phyloP scores from a whole-genome alignment of 2,113 vertebrate species.

The Thamnophis sirtalis region DNA sequence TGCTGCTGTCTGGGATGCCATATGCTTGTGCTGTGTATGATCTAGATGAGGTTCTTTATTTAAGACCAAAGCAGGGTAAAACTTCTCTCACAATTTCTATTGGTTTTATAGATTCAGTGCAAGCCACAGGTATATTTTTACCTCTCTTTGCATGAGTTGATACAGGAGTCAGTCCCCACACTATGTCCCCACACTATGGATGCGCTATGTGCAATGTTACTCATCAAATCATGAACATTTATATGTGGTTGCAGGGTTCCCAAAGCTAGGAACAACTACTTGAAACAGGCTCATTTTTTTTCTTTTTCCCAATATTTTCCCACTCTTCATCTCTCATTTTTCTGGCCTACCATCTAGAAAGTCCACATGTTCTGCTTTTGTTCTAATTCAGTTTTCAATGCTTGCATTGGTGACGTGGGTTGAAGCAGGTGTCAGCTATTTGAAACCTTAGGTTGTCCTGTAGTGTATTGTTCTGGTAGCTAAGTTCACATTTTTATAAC shows the following conservation, averaged over 20 bases:
- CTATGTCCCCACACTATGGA: conserved; percentile 10
- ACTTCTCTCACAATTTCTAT: conserved; percentile 33
- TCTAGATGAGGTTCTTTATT: conserved; percentile 13
- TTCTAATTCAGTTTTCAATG: background rate
- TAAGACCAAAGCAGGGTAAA: conserved; percentile 25
- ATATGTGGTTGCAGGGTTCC: background rate
- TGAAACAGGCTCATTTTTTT: background rate
- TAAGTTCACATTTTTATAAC: background rate
- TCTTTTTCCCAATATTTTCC: background rate
- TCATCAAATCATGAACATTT: conserved; percentile 16
- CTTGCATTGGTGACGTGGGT: background rate
- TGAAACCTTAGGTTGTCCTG: background rate
- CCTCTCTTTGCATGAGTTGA: conserved; percentile 14
- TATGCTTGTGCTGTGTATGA: conserved; percentile 24
- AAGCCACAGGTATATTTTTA: conserved; percentile 44
- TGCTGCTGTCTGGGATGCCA: conserved; percentile 23
- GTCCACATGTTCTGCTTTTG: background rate
- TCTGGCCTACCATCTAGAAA: background rate
- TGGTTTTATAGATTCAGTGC: conserved; percentile 47
- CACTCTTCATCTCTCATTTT: background rate
- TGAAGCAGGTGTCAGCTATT: background rate
- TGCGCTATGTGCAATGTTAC: conserved; percentile 19
- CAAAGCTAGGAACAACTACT: background rate
- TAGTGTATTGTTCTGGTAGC: background rate
- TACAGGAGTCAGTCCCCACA: conserved; percentile 24